A percentile compares a stretch with the other conserved stretches of the same genome.
These are phyloP conservation scores for Myathropa florea DNA, from an alignment of 2,888 invertebrate species.

Conservation along the genomic window DNA sequence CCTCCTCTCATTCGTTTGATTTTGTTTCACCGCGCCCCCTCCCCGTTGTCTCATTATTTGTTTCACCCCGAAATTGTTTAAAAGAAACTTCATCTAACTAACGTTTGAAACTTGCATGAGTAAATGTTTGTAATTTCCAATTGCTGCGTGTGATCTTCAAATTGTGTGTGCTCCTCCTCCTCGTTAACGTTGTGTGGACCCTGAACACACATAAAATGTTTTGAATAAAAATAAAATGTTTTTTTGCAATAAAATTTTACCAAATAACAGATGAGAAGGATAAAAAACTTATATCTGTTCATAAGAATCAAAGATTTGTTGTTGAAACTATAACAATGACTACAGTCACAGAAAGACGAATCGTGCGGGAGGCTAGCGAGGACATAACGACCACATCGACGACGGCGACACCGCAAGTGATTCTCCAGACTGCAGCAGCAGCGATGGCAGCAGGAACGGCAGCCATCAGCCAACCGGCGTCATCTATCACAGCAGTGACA, in stretches of 20 bases:
- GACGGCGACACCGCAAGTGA: constrained; percentile 28
- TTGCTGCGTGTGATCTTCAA: constrained; percentile 71
- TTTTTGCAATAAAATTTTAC: constrained; percentile 72
- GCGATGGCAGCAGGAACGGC: constrained; percentile 32
- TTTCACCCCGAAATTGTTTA: no score
- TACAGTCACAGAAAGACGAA: constrained; percentile 85
- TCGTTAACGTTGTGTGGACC: constrained; percentile 66
- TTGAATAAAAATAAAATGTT: background rate
- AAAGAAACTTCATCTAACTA: background rate
- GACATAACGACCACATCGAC: constrained; percentile 73
- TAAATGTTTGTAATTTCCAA: constrained; percentile 73
- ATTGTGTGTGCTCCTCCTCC: constrained; percentile 34
- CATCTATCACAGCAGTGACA: background rate
- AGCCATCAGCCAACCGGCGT: background rate
- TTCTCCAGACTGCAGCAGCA: constrained; percentile 59
- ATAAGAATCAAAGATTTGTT: constrained; percentile 81
- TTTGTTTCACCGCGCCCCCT: no score
- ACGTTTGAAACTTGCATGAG: constrained; percentile 60
- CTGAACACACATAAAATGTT: background rate
- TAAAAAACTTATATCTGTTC: constrained; percentile 73
- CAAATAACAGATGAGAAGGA: constrained; percentile 72
- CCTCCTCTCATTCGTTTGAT: no score
- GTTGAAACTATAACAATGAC: constrained; percentile 87
- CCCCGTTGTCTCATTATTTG: no score
- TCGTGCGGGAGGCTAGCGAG: constrained; percentile 81